Percentiles rank a stretch among this genome's conserved stretches.
phyloP scores from a whole-genome alignment of 2,888 invertebrate species.

The Acanthopleura granulata region DNA sequence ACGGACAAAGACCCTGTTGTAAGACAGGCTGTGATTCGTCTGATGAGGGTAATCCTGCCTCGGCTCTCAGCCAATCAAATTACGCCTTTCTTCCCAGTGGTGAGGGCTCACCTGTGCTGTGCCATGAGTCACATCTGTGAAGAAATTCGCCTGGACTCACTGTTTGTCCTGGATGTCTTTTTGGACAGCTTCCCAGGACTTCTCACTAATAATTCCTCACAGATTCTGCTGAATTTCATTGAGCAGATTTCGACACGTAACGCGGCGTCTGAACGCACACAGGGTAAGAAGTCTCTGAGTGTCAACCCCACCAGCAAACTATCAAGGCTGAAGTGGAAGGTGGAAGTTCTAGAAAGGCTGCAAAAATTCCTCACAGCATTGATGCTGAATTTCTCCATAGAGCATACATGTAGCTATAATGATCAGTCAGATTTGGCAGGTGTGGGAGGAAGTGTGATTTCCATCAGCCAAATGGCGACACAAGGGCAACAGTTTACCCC shows the following conservation, averaged over 20 bases:
- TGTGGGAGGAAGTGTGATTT: too few species aligned
- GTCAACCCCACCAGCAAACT: slow-evolving; percentile 80
- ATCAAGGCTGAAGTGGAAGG: slow-evolving; percentile 84
- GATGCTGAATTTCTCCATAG: too few species aligned
- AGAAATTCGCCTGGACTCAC: slow-evolving; percentile 85
- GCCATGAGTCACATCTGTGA: slow-evolving; percentile 91
- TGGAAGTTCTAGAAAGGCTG: slow-evolving; percentile 81
- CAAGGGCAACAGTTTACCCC: too few species aligned
- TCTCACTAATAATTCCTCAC: slow-evolving; percentile 78
- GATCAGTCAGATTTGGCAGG: too few species aligned
- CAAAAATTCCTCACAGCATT: slow-evolving; percentile 66
- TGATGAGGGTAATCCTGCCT: slow-evolving; percentile 65
- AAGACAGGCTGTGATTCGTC: slow-evolving; percentile 72
- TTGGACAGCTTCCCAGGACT: slow-evolving; percentile 78
- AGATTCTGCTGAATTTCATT: slow-evolving; percentile 84
- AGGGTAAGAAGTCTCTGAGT: slow-evolving; percentile 77
- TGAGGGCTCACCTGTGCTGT: slow-evolving; percentile 86
- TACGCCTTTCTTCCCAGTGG: slow-evolving; percentile 81
- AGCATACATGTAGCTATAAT: too few species aligned
- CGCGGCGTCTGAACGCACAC: slow-evolving; percentile 21
- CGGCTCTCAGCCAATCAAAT: slow-evolving; percentile 41
- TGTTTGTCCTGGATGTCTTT: slow-evolving; percentile 84
- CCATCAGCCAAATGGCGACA: too few species aligned
- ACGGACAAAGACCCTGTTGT: slow-evolving; percentile 79
- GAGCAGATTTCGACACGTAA: slow-evolving; percentile 80